These are phyloP conservation scores for Dreissena polymorpha DNA, from an alignment of 1,140 invertebrate genomes.

Conservation along the genomic window DNA sequence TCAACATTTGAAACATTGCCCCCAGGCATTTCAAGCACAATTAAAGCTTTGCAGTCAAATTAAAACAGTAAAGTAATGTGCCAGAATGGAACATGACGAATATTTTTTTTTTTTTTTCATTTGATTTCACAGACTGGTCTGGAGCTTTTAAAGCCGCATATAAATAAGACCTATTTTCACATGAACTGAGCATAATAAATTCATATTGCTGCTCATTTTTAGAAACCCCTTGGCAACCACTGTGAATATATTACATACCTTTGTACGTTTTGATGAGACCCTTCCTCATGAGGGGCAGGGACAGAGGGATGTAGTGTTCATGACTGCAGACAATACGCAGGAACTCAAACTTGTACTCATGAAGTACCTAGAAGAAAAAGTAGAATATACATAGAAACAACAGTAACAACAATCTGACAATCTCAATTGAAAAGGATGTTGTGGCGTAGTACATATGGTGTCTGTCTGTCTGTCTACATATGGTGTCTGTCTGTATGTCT, in stretches of 20 bases:
- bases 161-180: not conserved
- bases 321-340: constrained; percentile 79
- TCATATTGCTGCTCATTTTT: not conserved
- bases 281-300: constrained; percentile 82
- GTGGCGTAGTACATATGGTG: too few species aligned
- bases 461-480: too few species aligned
- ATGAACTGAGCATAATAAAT: not conserved
- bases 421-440: too few species aligned
- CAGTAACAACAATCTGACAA: not conserved
- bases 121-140: too few species aligned
- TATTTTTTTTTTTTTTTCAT: too few species aligned
- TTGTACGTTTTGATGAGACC: constrained; percentile 78
- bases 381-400: not conserved
- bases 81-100: too few species aligned
- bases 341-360: constrained; percentile 79
- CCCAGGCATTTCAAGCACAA: too few species aligned
- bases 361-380: constrained; percentile 66
- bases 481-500: too few species aligned
- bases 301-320: constrained; percentile 81
- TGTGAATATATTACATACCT: constrained; percentile 68
- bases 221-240: not conserved
- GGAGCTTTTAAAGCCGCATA: too few species aligned
- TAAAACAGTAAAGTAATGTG: too few species aligned
- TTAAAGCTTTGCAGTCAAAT: too few species aligned
- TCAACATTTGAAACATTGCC: too few species aligned